Base-by-base conservation (phyloP, 2,797 vertebrate species). In the Numenius phaeopus region DNA sequence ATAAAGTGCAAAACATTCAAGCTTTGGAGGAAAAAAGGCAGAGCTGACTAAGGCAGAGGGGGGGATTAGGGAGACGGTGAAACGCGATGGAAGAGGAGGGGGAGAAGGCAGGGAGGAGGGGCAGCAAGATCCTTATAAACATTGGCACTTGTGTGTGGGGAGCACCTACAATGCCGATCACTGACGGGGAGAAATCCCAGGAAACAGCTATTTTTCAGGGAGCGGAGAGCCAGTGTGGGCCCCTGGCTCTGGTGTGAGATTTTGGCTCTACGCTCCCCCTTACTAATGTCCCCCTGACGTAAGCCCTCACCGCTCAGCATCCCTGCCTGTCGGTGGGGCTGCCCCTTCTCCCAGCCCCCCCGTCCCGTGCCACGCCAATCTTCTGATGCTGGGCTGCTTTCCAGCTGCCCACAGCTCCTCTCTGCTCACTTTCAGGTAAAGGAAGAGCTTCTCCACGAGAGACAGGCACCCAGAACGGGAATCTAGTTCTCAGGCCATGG, bases 21-120 rank as follows among this genome's bases (percentile, higher is more conserved):
- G 94, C 87, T 97, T 81, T 75, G 82, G 76, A 77, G 85, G 27
- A 8, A 32, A 37, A 29, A 69, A 94, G 95, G 97, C 95, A 80
- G 91, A 94, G 87, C 89, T 72, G 78, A 82, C 62, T 91, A 83
- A 96, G 95, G 96, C 95, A 94, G 92, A 89, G 29, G 24, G 71
- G 75, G 42, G 67, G 55, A 49, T 26, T 22, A 40, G 27, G 57
- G 82, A 94, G 79, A 92, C 0, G 8, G 82, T 83, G 61, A 70
- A 91, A 83, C 5, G 34, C 4, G 7, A 76, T 3, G 42, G 92
- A 39, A 87, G 84, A 55, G 70, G 77, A 57, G 50, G 65, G 27
- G 19, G 46, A 50, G 42, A 19, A 24, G 55, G 71, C 2, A 47
- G 83, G 64, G 14, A 39, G 71, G 64, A 64, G 80, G 78, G 10